Percentiles rank a stretch among this genome's conserved stretches.
Evolutionary conservation across 2,888 invertebrate genomes (phyloP).

Genomic region (Terebella lapidaria): DNA sequence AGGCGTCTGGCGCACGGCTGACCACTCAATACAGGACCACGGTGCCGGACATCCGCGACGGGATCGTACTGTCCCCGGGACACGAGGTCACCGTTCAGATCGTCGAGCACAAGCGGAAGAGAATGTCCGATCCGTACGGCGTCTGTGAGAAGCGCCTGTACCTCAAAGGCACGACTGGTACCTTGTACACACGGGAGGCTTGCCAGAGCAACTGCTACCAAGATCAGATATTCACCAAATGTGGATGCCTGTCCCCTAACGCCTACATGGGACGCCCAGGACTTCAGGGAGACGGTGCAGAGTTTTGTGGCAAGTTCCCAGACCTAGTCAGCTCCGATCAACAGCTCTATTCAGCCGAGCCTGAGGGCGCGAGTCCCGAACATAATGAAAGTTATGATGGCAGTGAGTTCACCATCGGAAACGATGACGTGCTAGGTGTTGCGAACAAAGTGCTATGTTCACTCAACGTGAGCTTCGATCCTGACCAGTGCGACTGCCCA

Average conservation of each 20-base stretch:
- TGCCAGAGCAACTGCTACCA: neutral
- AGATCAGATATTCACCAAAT: neutral
- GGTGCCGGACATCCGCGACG: neutral
- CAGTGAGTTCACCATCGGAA: neutral
- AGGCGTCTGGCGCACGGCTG: neutral
- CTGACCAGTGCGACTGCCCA: neutral
- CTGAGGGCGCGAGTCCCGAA: neutral
- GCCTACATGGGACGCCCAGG: neutral
- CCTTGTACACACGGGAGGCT: neutral
- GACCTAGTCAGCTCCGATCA: too few relatives aligned
- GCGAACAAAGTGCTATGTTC: neutral
- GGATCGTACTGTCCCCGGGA: neutral
- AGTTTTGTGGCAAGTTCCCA: neutral
- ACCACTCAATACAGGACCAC: neutral
- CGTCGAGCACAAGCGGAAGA: neutral
- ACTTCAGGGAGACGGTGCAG: neutral
- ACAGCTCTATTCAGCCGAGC: too few relatives aligned
- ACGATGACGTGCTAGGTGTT: neutral
- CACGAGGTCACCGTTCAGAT: neutral
- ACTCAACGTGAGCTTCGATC: neutral
- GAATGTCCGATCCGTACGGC: neutral
- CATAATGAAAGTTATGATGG: neutral
- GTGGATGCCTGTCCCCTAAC: neutral
- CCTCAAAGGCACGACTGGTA: neutral
- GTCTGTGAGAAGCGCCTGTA: neutral